Base-by-base conservation (phyloP, 1,140 invertebrate genomes). In the Drosophila rufa region DNA sequence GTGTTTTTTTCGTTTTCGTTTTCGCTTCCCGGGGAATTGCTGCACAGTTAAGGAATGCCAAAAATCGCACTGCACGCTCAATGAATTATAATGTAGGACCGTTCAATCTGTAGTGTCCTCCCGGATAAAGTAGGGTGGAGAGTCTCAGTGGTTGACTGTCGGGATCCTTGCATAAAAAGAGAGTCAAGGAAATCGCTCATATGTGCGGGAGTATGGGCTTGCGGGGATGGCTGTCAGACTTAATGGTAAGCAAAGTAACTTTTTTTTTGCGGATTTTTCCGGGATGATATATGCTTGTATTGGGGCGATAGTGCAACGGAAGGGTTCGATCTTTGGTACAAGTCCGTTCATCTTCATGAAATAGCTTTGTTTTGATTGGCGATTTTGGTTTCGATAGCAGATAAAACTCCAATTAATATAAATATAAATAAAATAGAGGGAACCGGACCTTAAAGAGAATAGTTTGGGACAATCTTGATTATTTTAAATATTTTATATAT, bases 51-150 rank as follows among this genome's bases (percentile, higher is more conserved):
- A 77, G 76, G 50, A 73, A 84, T 73, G 53, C 61, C 69, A 86
- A 79, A 82, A 86, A 86, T 85, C 78, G 75, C 65, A 66, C 56
- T 75, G 78, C 78, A 43, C 77, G 58, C 74, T 68, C 75, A 79
- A 75, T 79, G 82, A 85, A 85, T 86, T 86, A 85, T 85, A 85
- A 86, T 85, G 82, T 68, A 75, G 48, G 65, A 68, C 61, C 66
- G 79, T 86, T 86, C 79, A 82, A 82, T 87, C 75, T 79, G 79
- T 79, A 76, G 75, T 86, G 82, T 75, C 69, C 66, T 47, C 50
- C 25, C 12, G 58, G 22, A 46, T 43, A 36, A 6, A 51, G 47
- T 3, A 27, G 36, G 17, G 17, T 42, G 22, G n/a, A 11, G 27
- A 22, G 19, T 27, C 25, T 15, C 60, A 57, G 12, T 56, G 60